Conservation (phyloP, 2,113 vertebrate species). For the Pagrus major region DNA sequence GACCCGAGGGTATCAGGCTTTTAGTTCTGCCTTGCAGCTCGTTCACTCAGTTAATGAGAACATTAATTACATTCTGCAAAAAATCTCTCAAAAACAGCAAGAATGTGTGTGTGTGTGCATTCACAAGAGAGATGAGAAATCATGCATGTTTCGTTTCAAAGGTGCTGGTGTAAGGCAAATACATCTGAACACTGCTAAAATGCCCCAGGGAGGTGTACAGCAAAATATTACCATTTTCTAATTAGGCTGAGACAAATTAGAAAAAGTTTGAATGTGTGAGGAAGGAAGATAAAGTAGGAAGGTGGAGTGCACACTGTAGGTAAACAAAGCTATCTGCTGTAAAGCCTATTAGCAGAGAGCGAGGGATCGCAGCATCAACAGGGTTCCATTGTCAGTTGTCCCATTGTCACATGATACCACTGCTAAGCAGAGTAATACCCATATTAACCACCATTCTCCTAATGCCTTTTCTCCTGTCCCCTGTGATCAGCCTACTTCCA, state of each 20-base stretch:
- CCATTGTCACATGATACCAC: slow-evolving; percentile 78
- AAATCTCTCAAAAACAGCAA: slow-evolving; percentile 59
- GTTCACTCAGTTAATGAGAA: slow-evolving; percentile 76
- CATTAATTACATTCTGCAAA: slow-evolving; percentile 77
- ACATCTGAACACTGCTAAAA: slow-evolving; percentile 57
- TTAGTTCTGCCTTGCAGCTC: slow-evolving; percentile 69
- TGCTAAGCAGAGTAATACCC: slow-evolving; percentile 79
- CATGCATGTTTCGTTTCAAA: slow-evolving; percentile 61
- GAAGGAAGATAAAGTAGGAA: slow-evolving; percentile 57
- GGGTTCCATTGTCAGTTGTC: slow-evolving; percentile 69
- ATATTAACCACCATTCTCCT: slow-evolving; percentile 77
- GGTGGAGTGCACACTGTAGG: slow-evolving; percentile 50
- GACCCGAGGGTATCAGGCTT: slow-evolving; percentile 53
- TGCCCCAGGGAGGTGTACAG: slow-evolving; percentile 63
- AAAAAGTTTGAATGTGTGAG: slow-evolving; percentile 52
- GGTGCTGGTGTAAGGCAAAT: slow-evolving; percentile 68
- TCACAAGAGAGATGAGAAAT: slow-evolving; percentile 59
- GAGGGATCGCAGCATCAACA: slow-evolving; percentile 72
- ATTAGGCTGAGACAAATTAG: slow-evolving; percentile 73
- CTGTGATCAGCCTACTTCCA: slow-evolving; percentile 76
- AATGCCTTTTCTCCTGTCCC: slow-evolving; percentile 80
- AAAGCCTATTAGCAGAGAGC: slow-evolving; percentile 69
- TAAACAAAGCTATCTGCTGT: slow-evolving; percentile 73
- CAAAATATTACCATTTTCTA: slow-evolving; percentile 70
- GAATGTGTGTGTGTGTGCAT: slow-evolving; percentile 14